phyloP scores from a whole-genome alignment of 2,113 vertebrate species.

The Nannobrachium achirus region DNA sequence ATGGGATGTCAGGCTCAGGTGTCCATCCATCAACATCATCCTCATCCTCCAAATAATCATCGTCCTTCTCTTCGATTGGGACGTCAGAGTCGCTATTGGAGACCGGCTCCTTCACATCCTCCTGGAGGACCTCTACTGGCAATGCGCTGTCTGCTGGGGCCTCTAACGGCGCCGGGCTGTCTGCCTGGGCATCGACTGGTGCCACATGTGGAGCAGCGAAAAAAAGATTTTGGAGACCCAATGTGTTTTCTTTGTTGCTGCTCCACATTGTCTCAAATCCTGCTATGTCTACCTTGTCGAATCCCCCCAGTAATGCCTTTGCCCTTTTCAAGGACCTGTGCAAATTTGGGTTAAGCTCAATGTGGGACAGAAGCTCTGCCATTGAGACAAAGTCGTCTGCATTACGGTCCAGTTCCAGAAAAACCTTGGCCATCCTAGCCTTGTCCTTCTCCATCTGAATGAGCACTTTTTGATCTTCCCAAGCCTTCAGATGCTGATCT shows the following conservation, averaged over 20 bases:
- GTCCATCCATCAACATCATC: too few species aligned
- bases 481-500: slow-evolving; percentile 85
- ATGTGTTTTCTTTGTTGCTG: slow-evolving; percentile 81
- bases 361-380: slow-evolving; percentile 83
- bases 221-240: background rate
- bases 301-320: slow-evolving; percentile 82
- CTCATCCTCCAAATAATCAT: too few species aligned
- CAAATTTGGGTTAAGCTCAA: slow-evolving; percentile 85
- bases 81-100: slow-evolving; percentile 72
- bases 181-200: slow-evolving; percentile 55
- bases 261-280: slow-evolving; percentile 83
- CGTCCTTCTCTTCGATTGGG: slow-evolving; percentile 12
- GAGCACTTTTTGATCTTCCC: slow-evolving; percentile 87
- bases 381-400: slow-evolving; percentile 81
- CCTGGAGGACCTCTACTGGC: slow-evolving; percentile 20
- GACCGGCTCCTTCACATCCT: slow-evolving; percentile 66
- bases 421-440: slow-evolving; percentile 77
- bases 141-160: slow-evolving; percentile 1
- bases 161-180: slow-evolving; percentile 54
- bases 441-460: slow-evolving; percentile 79
- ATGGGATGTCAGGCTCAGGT: too few species aligned
- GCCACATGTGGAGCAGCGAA: background rate
- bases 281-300: slow-evolving; percentile 64
- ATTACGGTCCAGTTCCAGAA: slow-evolving; percentile 87
- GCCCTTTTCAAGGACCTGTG: slow-evolving; percentile 81